Conservation (phyloP, 2,888 invertebrate species). For the Drymonia ruficornis region DNA sequence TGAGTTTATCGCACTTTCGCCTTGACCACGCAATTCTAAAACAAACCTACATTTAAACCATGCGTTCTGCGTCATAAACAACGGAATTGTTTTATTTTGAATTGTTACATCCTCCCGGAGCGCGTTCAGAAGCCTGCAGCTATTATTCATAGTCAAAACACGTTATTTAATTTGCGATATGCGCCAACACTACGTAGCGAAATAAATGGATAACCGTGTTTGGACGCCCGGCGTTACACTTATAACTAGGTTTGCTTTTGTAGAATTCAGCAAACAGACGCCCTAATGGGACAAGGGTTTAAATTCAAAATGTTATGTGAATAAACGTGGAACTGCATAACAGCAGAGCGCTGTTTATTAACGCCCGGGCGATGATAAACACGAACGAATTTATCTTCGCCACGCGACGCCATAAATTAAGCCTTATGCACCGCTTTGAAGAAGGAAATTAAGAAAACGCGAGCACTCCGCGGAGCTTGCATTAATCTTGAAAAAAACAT, state of each 20-base stretch:
- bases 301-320: slow-evolving; percentile 63
- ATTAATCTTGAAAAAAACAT: slow-evolving; percentile 50
- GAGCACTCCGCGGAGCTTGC: slow-evolving; percentile 51
- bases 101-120: slow-evolving; percentile 36
- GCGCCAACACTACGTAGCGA: slow-evolving; percentile 66
- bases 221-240: slow-evolving; percentile 65
- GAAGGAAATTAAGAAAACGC: slow-evolving; percentile 67
- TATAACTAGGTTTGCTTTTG: slow-evolving; percentile 79
- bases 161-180: slow-evolving; percentile 79
- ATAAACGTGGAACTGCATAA: slow-evolving; percentile 53
- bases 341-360: slow-evolving; percentile 56
- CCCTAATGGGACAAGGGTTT: slow-evolving; percentile 71
- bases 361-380: slow-evolving; percentile 60
- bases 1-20: no score
- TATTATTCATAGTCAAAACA: slow-evolving; percentile 69
- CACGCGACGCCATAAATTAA: slow-evolving; percentile 65
- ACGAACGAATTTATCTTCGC: slow-evolving; percentile 63
- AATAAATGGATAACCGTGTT: slow-evolving; percentile 73
- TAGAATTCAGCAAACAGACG: slow-evolving; percentile 68
- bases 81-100: neutral
- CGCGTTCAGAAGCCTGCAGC: slow-evolving; percentile 38
- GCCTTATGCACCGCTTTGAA: slow-evolving; percentile 59
- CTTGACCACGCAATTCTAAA: no score
- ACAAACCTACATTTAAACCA: neutral
- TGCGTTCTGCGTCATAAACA: neutral